phyloP scores from a whole-genome alignment of 2,797 vertebrate species.

The Telmatherina bonti region DNA sequence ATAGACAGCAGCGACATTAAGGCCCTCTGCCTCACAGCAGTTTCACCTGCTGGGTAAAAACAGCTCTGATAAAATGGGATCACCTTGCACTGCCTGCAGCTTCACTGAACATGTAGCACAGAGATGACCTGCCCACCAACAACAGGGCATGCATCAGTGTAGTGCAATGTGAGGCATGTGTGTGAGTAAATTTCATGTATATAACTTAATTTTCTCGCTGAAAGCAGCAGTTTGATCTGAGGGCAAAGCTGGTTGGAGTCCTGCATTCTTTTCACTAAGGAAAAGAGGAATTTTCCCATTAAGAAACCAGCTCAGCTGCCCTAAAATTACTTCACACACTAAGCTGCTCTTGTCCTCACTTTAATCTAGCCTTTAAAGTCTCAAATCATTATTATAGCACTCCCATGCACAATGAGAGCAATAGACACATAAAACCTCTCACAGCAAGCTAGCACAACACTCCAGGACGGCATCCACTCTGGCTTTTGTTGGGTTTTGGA shows the following conservation, averaged over 20 bases:
- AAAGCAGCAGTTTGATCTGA: slow-evolving; percentile 53
- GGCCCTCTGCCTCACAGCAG: slow-evolving; percentile 59
- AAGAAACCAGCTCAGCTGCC: slow-evolving; percentile 68
- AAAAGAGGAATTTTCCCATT: slow-evolving; percentile 78
- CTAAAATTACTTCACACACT: slow-evolving; percentile 76
- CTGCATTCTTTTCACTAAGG: slow-evolving; percentile 49
- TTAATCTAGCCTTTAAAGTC: slow-evolving; percentile 80
- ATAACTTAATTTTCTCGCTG: slow-evolving; percentile 40
- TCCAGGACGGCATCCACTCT: slow-evolving; percentile 67
- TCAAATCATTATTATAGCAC: slow-evolving; percentile 79
- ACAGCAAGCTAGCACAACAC: slow-evolving; percentile 78
- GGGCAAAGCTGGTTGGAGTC: slow-evolving; percentile 36
- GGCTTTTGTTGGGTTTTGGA: slow-evolving; percentile 73
- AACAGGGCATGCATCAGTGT: slow-evolving; percentile 4
- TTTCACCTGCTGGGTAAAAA: slow-evolving; percentile 69
- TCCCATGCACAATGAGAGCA: slow-evolving; percentile 74
- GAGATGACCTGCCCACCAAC: slow-evolving; percentile 32
- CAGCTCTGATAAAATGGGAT: slow-evolving; percentile 60
- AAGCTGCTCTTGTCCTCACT: slow-evolving; percentile 73
- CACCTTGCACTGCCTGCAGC: slow-evolving; percentile 72
- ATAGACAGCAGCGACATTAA: slow-evolving; percentile 51
- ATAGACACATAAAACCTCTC: slow-evolving; percentile 74
- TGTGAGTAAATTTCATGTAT: slow-evolving; percentile 38
- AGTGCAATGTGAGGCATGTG: not conserved
- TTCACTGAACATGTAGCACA: slow-evolving; percentile 39